Percentiles rank a stretch among this genome's conserved stretches.
phyloP scores from a whole-genome alignment of 2,888 invertebrate species.

The Ichneumoninae sp. region DNA sequence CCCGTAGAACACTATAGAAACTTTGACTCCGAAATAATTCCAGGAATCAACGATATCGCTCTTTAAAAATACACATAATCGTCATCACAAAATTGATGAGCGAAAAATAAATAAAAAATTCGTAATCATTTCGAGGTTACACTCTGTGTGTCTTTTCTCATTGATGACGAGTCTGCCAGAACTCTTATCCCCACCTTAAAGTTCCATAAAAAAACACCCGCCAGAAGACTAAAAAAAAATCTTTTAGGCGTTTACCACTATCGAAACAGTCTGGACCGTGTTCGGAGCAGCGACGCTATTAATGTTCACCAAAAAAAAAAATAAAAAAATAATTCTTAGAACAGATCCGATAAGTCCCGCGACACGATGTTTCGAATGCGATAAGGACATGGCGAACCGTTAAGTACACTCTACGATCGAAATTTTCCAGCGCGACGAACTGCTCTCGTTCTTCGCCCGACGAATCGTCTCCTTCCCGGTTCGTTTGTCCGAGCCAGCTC shows the following conservation, averaged over 20 bases:
- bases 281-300: not conserved
- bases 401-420: conserved; percentile 5
- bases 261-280: not conserved
- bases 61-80: no score
- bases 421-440: not conserved
- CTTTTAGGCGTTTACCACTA: not conserved
- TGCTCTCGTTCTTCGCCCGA: not conserved
- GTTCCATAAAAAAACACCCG: not conserved
- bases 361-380: not conserved
- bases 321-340: not conserved
- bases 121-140: no score
- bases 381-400: not conserved
- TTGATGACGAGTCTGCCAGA: no score
- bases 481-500: conserved; percentile 3
- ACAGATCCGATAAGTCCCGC: not conserved
- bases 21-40: no score
- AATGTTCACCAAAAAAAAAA: not conserved
- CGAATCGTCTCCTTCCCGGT: conserved; percentile 10
- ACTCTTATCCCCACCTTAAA: not conserved
- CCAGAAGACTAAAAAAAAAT: not conserved
- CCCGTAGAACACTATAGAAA: no score
- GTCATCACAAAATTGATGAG: no score
- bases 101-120: no score
- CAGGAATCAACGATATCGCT: no score
- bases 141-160: no score